Percentiles rank a stretch among this genome's conserved stretches.
Conservation (phyloP, 2,113 vertebrate species). For the Aspidoscelis tigris region DNA sequence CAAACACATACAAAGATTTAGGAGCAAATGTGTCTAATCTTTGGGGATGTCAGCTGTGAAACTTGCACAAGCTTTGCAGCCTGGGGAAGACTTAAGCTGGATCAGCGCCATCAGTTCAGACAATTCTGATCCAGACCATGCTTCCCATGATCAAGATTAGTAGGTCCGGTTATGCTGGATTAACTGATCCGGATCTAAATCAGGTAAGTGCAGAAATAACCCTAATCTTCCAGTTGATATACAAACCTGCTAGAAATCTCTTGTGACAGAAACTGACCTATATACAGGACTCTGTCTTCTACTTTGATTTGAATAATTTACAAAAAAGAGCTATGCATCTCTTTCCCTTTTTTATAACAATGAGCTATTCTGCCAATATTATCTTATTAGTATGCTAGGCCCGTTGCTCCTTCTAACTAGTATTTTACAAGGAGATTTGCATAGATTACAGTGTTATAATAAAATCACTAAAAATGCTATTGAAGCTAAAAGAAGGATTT, state of each 20-base stretch:
- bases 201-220: too few relatives aligned
- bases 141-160: too few relatives aligned
- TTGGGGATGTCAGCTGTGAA: too few relatives aligned
- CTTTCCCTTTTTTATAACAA: background rate
- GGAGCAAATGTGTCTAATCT: too few relatives aligned
- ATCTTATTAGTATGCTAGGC: background rate
- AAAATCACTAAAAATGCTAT: conserved; percentile 11
- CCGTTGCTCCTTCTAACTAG: background rate
- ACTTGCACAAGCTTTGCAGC: too few relatives aligned
- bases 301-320: background rate
- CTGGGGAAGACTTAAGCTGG: too few relatives aligned
- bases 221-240: too few relatives aligned
- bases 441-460: conserved; percentile 5
- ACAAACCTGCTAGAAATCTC: background rate
- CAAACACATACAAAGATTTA: too few relatives aligned
- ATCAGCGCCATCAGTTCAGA: too few relatives aligned
- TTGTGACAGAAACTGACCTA: background rate
- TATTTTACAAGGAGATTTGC: conserved; percentile 14
- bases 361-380: conserved; percentile 1
- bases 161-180: too few relatives aligned
- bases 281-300: background rate
- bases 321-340: background rate
- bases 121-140: too few relatives aligned
- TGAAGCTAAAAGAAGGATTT: conserved; percentile 13
- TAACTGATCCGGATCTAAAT: too few relatives aligned